These are phyloP conservation scores for Phrynocephalus forsythii DNA, from an alignment of 2,797 vertebrate species.

Conservation along the genomic window DNA sequence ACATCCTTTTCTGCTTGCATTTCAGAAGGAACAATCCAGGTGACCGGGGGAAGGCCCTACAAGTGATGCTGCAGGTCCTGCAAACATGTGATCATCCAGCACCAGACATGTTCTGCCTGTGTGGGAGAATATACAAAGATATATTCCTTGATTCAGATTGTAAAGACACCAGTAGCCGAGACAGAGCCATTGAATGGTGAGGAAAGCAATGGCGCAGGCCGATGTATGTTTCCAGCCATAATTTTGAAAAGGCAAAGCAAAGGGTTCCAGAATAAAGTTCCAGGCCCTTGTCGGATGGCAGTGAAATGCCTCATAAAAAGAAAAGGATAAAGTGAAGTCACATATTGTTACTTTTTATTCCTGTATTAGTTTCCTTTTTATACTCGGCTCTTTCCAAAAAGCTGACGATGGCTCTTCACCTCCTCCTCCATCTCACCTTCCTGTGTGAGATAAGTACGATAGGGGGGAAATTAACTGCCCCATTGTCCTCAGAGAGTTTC, in stretches of 20 bases:
- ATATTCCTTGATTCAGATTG: conserved; percentile 94
- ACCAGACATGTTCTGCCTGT: conserved; percentile 96
- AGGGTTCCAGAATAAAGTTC: neutral
- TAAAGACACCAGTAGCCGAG: conserved; percentile 88
- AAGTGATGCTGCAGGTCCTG: conserved; percentile 92
- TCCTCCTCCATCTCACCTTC: neutral
- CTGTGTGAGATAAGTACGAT: no score
- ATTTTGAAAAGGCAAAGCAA: conserved; percentile 32
- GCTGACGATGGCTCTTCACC: neutral
- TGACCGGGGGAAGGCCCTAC: conserved; percentile 90
- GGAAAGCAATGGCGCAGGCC: neutral
- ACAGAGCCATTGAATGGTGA: conserved; percentile 93
- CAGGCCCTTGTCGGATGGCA: neutral
- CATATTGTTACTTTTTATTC: neutral
- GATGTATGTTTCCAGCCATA: conserved; percentile 18
- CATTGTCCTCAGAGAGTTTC: neutral
- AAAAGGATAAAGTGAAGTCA: neutral
- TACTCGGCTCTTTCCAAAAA: neutral
- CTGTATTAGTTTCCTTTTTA: neutral
- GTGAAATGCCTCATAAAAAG: neutral
- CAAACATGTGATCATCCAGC: conserved; percentile 90
- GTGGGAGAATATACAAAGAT: conserved; percentile 97
- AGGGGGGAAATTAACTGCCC: neutral
- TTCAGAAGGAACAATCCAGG: conserved; percentile 89
- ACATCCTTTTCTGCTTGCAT: conserved; percentile 47